Conservation (phyloP, 2,888 invertebrate genomes). For the Theretra japonica region DNA sequence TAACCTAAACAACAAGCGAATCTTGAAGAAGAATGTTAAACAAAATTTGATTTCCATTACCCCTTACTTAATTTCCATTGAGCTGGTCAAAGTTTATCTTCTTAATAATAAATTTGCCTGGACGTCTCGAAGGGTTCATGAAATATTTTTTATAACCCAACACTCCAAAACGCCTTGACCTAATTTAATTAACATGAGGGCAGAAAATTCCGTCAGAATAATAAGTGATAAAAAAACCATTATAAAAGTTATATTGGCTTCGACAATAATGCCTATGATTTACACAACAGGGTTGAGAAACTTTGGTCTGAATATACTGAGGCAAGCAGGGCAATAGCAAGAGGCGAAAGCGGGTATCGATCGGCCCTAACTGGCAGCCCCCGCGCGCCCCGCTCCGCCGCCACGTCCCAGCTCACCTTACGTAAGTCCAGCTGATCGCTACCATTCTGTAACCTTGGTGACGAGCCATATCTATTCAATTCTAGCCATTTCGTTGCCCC, state of each 20-base stretch:
- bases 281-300: conserved; percentile 12
- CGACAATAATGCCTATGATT: neutral
- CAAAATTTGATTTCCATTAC: neutral
- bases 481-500: conserved; percentile 35
- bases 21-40: neutral
- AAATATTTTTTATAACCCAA: neutral
- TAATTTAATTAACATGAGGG: neutral
- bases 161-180: neutral
- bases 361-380: conserved; percentile 73
- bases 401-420: conserved; percentile 69
- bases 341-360: conserved; percentile 78
- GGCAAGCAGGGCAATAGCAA: conserved; percentile 64
- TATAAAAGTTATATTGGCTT: neutral
- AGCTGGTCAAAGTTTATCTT: neutral
- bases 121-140: neutral
- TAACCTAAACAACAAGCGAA: neutral
- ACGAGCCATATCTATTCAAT: conserved; percentile 71
- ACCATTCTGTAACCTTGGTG: conserved; percentile 82
- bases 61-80: neutral
- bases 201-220: neutral
- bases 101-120: neutral
- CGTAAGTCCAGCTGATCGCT: conserved; percentile 83
- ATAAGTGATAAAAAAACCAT: neutral
- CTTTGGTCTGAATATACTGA: conserved; percentile 61
- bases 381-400: conserved; percentile 50